phyloP scores from a whole-genome alignment of 2,797 vertebrate species.

The Rhyacichthys aspro region DNA sequence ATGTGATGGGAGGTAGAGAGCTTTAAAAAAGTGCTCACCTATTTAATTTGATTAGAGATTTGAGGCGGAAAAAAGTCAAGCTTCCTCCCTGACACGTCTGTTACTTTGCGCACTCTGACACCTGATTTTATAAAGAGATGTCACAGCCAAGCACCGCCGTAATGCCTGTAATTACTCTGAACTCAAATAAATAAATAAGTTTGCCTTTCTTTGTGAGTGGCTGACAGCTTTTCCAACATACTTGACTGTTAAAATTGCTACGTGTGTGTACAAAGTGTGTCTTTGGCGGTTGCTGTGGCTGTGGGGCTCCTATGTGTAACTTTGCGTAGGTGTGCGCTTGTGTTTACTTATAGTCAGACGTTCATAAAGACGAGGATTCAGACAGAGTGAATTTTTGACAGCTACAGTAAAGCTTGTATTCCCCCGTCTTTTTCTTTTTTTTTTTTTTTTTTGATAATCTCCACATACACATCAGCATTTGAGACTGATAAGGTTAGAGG shows the following conservation, averaged over 20 bases:
- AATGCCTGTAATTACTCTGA: constrained; percentile 85
- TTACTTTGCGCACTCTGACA: constrained; percentile 74
- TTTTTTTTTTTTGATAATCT: constrained; percentile 72
- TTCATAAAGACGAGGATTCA: constrained; percentile 66
- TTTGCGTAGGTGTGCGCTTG: constrained; percentile 62
- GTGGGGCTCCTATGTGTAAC: constrained; percentile 53
- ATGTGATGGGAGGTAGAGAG: constrained; percentile 41
- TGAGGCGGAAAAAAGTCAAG: constrained; percentile 73
- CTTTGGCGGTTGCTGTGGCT: constrained; percentile 20
- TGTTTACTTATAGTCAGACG: constrained; percentile 73
- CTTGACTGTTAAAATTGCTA: constrained; percentile 71
- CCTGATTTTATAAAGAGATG: constrained; percentile 82
- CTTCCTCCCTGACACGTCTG: constrained; percentile 74
- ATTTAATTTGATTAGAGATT: constrained; percentile 84
- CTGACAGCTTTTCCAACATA: constrained; percentile 84
- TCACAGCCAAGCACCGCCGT: constrained; percentile 74
- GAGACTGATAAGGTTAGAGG: constrained; percentile 72
- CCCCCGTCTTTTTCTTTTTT: constrained; percentile 48
- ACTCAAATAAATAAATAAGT: constrained; percentile 86
- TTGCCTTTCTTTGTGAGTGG: constrained; percentile 78
- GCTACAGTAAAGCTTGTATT: constrained; percentile 76
- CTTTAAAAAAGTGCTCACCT: constrained; percentile 61
- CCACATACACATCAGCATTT: constrained; percentile 51
- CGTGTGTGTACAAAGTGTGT: constrained; percentile 34
- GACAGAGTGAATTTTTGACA: constrained; percentile 80